A percentile compares a stretch with the other conserved stretches of the same genome.
These are phyloP conservation scores for Stictonetta naevosa DNA, from an alignment of 2,113 vertebrate species.

Conservation along the genomic window DNA sequence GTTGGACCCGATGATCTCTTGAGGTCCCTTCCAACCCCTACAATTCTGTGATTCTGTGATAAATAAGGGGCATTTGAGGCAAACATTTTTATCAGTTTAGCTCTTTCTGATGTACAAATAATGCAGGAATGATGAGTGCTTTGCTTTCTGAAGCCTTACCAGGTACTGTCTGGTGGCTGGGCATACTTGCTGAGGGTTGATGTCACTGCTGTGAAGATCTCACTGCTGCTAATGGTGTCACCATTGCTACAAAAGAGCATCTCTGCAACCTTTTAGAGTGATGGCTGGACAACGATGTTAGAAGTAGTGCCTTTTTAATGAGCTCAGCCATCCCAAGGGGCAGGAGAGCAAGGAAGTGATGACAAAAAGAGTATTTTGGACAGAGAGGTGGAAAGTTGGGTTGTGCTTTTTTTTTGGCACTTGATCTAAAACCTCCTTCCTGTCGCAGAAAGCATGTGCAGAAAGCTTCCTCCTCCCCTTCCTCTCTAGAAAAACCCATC, in stretches of 20 bases:
- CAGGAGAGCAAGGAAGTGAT: background rate
- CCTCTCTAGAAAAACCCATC: background rate
- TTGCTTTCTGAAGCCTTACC: background rate
- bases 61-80: background rate
- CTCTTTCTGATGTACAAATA: background rate
- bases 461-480: background rate
- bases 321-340: background rate
- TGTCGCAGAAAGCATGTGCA: background rate
- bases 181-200: background rate
- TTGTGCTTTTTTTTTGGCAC: background rate
- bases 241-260: background rate
- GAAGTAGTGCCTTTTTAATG: background rate
- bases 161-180: background rate
- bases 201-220: background rate
- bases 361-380: background rate
- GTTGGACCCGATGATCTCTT: too few relatives aligned
- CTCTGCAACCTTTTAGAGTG: rapidly evolving
- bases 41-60: too few relatives aligned
- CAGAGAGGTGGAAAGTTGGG: background rate
- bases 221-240: background rate
- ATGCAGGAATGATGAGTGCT: background rate
- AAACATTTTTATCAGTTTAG: background rate
- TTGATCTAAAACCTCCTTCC: background rate
- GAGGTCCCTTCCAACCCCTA: too few relatives aligned
- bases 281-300: background rate